Evolutionary conservation across 1,140 invertebrate species (phyloP), one percentile per base, ranked within the genome.

Genomic region (Manduca sexta): DNA sequence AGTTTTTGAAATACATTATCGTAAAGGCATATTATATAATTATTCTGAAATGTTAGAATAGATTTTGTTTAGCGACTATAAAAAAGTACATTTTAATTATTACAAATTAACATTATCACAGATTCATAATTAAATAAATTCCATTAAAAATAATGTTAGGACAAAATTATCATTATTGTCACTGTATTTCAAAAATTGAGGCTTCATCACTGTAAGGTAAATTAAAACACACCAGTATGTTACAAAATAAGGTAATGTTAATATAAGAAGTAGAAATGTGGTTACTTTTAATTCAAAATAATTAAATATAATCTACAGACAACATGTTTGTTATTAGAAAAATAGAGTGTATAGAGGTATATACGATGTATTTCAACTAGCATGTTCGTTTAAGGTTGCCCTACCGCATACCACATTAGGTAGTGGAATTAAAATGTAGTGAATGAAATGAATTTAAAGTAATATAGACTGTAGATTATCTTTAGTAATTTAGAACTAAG

Each of bases 121-220:
- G n/a, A n/a, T n/a, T n/a, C n/a, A n/a, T n/a, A n/a, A n/a, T n/a
- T n/a, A n/a, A n/a, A n/a, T n/a, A n/a, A n/a, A n/a, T n/a, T n/a
- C n/a, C n/a, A n/a, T n/a, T n/a, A n/a, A n/a, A n/a, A n/a, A n/a
- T n/a, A n/a, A n/a, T n/a, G n/a, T n/a, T n/a, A n/a, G n/a, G n/a
- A n/a, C n/a, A n/a, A n/a, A n/a, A n/a, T 26, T 26, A 26, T 8
- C 8, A 26, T 31, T 14, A 14, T 43, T 43, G 12, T 5, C 10
- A 43, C 21, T 14, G 41, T 35, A 45, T 72, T 80, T 71, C 65
- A 64, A 71, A 73, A 72, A 69, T 52, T 54, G 54, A 63, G 65
- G 52, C 49, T 44, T 12, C 44, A 61, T 75, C 76, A 80, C 76
- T 80, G 76, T 80, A 80, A 80, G 74, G 74, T 77, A 77, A 72